phyloP scores from a whole-genome alignment of 2,888 invertebrate species.

The Drosophila prolongata region DNA sequence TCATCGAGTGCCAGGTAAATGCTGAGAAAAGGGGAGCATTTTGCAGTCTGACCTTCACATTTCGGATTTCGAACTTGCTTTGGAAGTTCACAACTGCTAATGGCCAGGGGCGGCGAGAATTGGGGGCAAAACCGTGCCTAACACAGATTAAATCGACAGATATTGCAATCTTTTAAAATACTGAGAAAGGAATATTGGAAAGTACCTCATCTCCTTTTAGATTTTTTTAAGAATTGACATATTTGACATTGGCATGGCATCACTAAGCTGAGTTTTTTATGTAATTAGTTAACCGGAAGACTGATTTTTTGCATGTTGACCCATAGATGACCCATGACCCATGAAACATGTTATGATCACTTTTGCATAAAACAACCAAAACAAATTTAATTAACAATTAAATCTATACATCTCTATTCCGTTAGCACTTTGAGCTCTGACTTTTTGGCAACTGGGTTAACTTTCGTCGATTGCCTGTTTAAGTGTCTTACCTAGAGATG shows the following conservation, averaged over 20 bases:
- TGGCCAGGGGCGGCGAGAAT: neutral
- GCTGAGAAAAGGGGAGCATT: slow-evolving; percentile 28
- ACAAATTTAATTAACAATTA: no score
- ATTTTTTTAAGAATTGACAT: neutral
- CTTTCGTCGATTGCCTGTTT: no score
- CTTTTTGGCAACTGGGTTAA: no score
- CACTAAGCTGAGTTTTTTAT: neutral
- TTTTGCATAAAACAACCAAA: no score
- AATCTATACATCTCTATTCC: no score
- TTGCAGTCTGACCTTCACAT: slow-evolving; percentile 45
- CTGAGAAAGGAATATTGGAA: neutral
- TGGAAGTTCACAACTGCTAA: slow-evolving; percentile 1
- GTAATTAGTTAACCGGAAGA: no score
- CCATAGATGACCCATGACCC: no score
- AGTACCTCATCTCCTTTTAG: neutral
- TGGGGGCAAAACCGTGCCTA: neutral
- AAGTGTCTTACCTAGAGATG: no score
- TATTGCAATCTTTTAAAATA: neutral
- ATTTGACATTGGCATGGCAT: neutral
- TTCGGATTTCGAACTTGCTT: slow-evolving; percentile 25
- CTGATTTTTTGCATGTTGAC: no score
- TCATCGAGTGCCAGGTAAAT: slow-evolving; percentile 46
- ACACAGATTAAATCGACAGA: neutral
- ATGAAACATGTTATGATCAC: no score
- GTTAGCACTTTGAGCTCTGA: no score